Conservation (phyloP, 2,888 invertebrate species). For the Drosophila flavopinicola region DNA sequence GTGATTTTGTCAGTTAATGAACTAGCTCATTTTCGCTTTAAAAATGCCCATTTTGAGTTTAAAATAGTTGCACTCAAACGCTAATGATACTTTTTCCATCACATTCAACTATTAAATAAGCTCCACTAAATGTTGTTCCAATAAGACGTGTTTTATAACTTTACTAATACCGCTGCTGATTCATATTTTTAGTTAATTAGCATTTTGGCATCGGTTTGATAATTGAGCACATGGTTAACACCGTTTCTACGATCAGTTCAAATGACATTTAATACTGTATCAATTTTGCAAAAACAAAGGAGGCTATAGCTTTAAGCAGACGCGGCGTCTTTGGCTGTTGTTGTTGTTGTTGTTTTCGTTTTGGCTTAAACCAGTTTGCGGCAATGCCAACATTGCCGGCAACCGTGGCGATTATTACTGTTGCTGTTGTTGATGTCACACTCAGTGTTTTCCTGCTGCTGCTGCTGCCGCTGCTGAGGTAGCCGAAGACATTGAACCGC, state of each 20-base stretch:
- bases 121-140: too few relatives aligned
- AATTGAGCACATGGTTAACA: too few relatives aligned
- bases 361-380: conserved; percentile 64
- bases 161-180: not conserved
- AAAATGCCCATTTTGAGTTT: not conserved
- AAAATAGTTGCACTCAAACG: too few relatives aligned
- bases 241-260: not conserved
- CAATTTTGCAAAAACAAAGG: conserved; percentile 38
- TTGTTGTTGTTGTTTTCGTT: conserved; percentile 31
- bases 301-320: conserved; percentile 46
- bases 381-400: conserved; percentile 68
- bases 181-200: too few relatives aligned
- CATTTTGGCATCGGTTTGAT: not conserved
- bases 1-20: too few relatives aligned
- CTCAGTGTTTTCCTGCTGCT: conserved; percentile 9
- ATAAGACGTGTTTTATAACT: not conserved
- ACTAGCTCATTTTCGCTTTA: too few relatives aligned
- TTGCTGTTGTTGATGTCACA: conserved; percentile 29
- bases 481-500: conserved; percentile 69
- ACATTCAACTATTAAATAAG: too few relatives aligned
- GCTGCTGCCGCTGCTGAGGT: conserved; percentile 20
- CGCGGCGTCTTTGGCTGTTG: conserved; percentile 52
- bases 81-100: too few relatives aligned
- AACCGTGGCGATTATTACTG: conserved; percentile 48
- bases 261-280: conserved; percentile 24